A percentile compares a stretch with the other conserved stretches of the same genome.
phyloP scores from a whole-genome alignment of 2,113 vertebrate genomes.

The Esox niger region DNA sequence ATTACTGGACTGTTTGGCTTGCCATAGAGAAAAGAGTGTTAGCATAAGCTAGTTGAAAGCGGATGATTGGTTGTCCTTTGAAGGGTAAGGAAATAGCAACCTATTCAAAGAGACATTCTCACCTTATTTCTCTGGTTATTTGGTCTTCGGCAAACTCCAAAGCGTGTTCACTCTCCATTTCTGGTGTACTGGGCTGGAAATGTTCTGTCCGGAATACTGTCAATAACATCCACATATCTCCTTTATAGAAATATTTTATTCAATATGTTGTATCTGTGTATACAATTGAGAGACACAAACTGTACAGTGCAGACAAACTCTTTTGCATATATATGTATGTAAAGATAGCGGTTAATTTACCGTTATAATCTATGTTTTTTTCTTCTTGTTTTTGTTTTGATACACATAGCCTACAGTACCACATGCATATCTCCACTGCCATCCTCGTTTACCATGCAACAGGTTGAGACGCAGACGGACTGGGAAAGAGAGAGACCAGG shows the following conservation, averaged over 20 bases:
- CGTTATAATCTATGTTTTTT: slow-evolving; percentile 64
- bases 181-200: too few species aligned
- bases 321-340: slow-evolving; percentile 83
- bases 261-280: slow-evolving; percentile 77
- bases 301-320: slow-evolving; percentile 86
- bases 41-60: neutral
- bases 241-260: slow-evolving; percentile 89
- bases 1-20: neutral
- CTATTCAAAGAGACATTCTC: too few species aligned
- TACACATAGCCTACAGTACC: slow-evolving; percentile 73
- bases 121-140: too few species aligned
- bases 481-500: slow-evolving; percentile 54
- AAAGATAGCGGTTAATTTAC: slow-evolving; percentile 78
- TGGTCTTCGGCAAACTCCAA: too few species aligned
- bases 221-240: slow-evolving; percentile 5
- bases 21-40: neutral
- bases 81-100: neutral
- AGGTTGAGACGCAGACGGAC: slow-evolving; percentile 68
- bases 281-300: slow-evolving; percentile 88
- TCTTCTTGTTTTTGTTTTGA: slow-evolving; percentile 61
- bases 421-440: slow-evolving; percentile 79
- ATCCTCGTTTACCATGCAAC: slow-evolving; percentile 79
- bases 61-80: neutral
- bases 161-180: too few species aligned
- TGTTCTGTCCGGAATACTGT: neutral